Evolutionary conservation across 1,140 invertebrate species (phyloP).

Genomic region (Drosophila ananassae): DNA sequence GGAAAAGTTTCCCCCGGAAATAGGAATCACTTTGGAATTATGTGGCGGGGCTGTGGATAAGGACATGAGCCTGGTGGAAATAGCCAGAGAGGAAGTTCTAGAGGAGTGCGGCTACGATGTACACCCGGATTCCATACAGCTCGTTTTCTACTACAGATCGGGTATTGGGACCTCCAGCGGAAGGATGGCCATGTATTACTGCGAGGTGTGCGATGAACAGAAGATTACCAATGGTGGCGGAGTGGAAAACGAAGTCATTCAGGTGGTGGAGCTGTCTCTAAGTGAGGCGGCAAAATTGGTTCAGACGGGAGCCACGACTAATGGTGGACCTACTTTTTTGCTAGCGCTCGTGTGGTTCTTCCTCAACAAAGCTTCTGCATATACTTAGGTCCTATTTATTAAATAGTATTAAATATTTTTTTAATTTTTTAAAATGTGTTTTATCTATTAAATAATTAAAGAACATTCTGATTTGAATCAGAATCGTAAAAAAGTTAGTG

Average conservation of each 20-base stretch:
- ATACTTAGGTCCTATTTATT: neutral
- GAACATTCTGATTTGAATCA: no score
- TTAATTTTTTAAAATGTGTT: no score
- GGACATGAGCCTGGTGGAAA: conserved; percentile 89
- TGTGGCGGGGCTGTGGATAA: conserved; percentile 98
- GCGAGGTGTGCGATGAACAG: conserved; percentile 93
- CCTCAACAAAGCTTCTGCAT: conserved; percentile 79
- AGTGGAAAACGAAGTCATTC: conserved; percentile 95
- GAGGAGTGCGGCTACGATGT: conserved; percentile 98
- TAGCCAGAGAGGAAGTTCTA: conserved; percentile 93
- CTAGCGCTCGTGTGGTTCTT: conserved; percentile 94
- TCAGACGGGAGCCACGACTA: conserved; percentile 86
- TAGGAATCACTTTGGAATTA: conserved; percentile 94
- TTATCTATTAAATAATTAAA: neutral
- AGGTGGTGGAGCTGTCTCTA: conserved; percentile 94
- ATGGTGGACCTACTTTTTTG: conserved; percentile 91
- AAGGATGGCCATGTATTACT: conserved; percentile 93
- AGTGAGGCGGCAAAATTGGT: conserved; percentile 89
- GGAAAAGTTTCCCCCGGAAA: conserved; percentile 88
- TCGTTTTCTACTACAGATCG: conserved; percentile 89
- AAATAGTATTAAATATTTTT: no score
- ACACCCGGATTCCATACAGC: conserved; percentile 87
- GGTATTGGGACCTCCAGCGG: conserved; percentile 89
- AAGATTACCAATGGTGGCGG: conserved; percentile 88
- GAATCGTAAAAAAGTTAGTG: no score